phyloP scores from a whole-genome alignment of 2,888 invertebrate species.

The Cataglyphis livida region DNA sequence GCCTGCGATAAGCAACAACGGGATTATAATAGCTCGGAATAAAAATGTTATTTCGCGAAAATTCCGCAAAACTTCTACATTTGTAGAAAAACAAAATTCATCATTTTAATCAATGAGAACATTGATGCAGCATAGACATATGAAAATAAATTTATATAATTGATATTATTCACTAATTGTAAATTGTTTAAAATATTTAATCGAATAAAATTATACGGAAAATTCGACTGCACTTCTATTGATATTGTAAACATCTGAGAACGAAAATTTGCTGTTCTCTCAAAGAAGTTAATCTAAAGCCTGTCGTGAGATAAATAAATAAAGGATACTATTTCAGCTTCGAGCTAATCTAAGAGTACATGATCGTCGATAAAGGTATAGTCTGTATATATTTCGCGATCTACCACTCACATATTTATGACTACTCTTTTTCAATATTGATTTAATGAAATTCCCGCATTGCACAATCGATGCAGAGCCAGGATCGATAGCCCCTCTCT shows the following conservation, averaged over 20 bases:
- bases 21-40: conserved; percentile 14
- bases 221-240: neutral
- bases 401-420: conserved; percentile 47
- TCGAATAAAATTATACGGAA: neutral
- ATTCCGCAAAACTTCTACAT: conserved; percentile 14
- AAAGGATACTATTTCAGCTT: conserved; percentile 31
- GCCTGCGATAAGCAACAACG: conserved; percentile 19
- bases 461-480: conserved; percentile 32
- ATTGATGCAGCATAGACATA: neutral
- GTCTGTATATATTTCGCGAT: conserved; percentile 23
- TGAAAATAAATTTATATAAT: neutral
- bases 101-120: conserved; percentile 22
- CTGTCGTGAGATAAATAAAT: neutral
- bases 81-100: neutral
- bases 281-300: neutral
- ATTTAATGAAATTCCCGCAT: conserved; percentile 49
- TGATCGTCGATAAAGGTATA: conserved; percentile 22
- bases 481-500: conserved; percentile 21
- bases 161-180: neutral
- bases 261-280: neutral
- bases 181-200: neutral
- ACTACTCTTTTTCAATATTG: conserved; percentile 24
- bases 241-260: neutral
- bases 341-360: conserved; percentile 31
- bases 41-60: conserved; percentile 1